Evolutionary conservation across 2,888 invertebrate species (phyloP).

Genomic region (Caenorhabditis drosophilae): DNA sequence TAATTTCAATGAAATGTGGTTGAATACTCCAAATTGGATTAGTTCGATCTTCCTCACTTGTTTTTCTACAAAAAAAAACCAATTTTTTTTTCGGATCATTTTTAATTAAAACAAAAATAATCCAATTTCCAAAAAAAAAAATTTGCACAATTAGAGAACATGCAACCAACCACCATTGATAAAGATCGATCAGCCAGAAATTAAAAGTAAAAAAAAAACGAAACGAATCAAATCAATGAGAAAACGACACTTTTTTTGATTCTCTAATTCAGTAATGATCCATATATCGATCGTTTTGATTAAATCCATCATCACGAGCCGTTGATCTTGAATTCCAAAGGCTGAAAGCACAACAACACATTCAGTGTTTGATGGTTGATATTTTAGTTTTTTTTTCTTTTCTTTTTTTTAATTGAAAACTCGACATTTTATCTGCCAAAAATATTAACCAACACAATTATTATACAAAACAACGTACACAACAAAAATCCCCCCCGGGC

Average conservation of each 20-base stretch:
- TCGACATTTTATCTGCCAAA: too few species aligned
- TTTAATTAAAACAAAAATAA: not conserved
- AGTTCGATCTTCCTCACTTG: too few species aligned
- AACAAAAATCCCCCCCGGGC: too few species aligned
- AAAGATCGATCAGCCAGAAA: not conserved
- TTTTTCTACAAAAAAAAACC: too few species aligned
- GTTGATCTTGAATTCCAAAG: constrained; percentile 16
- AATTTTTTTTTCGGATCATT: too few species aligned
- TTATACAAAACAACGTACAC: too few species aligned
- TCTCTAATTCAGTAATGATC: constrained; percentile 38
- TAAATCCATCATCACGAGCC: constrained; percentile 9
- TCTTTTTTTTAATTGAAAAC: too few species aligned
- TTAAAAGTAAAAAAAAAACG: not conserved
- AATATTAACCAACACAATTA: too few species aligned
- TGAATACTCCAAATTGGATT: too few species aligned
- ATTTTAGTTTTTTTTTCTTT: too few species aligned
- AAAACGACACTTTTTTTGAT: not conserved
- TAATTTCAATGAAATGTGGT: too few species aligned
- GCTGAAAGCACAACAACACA: constrained; percentile 33
- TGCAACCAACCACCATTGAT: not conserved
- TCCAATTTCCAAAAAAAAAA: not conserved
- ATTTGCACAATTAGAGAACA: not conserved
- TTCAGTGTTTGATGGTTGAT: too few species aligned
- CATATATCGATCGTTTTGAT: constrained; percentile 33
- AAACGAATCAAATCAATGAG: not conserved